Evolutionary conservation across 2,797 vertebrate species (phyloP), one percentile per base, ranked within the genome.

Genomic region (Poeciliopsis infans): DNA sequence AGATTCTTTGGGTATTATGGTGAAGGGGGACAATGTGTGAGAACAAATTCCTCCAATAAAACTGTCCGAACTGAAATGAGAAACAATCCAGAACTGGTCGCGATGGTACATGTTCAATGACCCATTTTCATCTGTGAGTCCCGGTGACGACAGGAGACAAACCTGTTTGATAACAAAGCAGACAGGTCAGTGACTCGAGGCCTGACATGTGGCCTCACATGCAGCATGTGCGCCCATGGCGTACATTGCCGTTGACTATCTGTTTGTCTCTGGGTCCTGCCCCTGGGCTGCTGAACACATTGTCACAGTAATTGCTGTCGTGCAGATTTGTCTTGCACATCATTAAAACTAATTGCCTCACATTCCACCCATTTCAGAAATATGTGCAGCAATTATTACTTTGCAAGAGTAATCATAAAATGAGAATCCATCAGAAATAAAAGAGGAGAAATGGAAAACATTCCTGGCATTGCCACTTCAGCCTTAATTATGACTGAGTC

Each of bases 281-380:
- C 92, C 91, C 87, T 92, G 86, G 87, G 89, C 92, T 88, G 91
- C 72, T 91, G 91, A 91, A 77, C 93, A 93, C 94, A 94, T 91
- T 94, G 93, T 95, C 92, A 49, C 93, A 74, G 93, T 96, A 96
- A 96, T 95, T 96, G 94, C 95, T 95, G 94, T 93, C 93, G 84
- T 95, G 93, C 93, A 94, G 91, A 94, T 95, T 94, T 91, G 93
- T 94, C 94, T 93, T 90, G 93, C 93, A 96, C 94, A 95, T 96
- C 94, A 95, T 96, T 96, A 96, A 96, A 96, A 96, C 90, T 95
- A 96, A 96, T 96, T 96, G 95, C 94, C 92, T 94, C 85, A 7
- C 95, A 96, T 96, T 96, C 95, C 94, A 92, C 81, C 91, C 92
- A 91, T 95, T 95, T 94, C 87, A 84, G 87, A 95, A 96, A 95